phyloP scores from a whole-genome alignment of 2,113 vertebrate genomes.

The Otocyon megalotis region DNA sequence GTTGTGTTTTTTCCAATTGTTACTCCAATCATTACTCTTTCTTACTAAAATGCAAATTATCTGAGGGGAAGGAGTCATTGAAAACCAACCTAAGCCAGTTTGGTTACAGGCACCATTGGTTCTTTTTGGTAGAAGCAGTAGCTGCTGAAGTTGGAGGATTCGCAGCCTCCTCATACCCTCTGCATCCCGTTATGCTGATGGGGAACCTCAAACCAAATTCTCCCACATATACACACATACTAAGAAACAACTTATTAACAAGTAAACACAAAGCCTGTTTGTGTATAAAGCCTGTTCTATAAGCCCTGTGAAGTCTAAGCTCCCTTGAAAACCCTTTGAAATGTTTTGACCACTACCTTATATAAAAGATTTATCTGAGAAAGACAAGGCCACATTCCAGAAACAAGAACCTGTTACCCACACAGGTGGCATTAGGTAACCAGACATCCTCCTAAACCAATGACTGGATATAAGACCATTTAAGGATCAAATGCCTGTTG shows the following conservation, averaged over 20 bases:
- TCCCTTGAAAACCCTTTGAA: not conserved
- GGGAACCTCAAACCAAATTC: conserved; percentile 18
- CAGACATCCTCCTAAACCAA: not conserved
- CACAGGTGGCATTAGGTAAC: not conserved
- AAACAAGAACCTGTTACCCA: not conserved
- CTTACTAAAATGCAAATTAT: not conserved
- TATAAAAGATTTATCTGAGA: conserved; percentile 1
- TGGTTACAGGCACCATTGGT: not conserved
- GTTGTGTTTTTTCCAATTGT: not conserved
- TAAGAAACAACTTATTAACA: not conserved
- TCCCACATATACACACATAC: not conserved
- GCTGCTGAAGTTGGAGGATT: not conserved
- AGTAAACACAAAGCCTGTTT: not conserved
- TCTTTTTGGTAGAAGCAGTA: not conserved
- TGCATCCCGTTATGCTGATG: not conserved
- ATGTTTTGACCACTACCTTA: not conserved
- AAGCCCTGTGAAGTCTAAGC: not conserved
- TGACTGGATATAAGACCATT: not conserved
- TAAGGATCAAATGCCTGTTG: not conserved
- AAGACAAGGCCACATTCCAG: not conserved
- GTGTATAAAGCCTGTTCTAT: not conserved
- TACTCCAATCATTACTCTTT: not conserved
- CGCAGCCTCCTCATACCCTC: not conserved
- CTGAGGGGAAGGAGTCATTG: not conserved
- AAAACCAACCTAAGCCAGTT: not conserved